Conservation (phyloP, 2,888 invertebrate species). For the Drosophila kokeensis region DNA sequence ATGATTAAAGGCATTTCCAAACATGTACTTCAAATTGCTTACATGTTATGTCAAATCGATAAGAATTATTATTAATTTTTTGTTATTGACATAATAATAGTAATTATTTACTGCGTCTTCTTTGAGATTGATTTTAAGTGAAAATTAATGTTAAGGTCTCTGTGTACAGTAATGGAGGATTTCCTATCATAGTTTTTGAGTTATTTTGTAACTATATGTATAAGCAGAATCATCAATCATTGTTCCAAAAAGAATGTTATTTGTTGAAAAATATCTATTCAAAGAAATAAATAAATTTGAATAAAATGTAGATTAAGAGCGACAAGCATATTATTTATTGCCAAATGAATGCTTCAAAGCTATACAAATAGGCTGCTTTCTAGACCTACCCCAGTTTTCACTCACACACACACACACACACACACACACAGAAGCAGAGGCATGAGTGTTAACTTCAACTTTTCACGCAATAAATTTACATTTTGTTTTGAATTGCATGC, state of each 20-base stretch:
- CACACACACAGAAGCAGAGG: not conserved
- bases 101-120: not conserved
- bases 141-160: not conserved
- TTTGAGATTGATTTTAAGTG: not conserved
- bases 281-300: not conserved
- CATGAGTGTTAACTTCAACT: constrained; percentile 34
- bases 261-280: not conserved
- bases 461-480: constrained; percentile 40
- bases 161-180: not conserved
- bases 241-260: not conserved
- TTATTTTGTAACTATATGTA: not conserved
- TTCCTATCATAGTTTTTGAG: not conserved
- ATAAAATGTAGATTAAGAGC: not conserved
- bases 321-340: constrained; percentile 1
- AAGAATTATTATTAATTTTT: not conserved
- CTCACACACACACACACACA: constrained; percentile 10
- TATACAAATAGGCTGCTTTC: not conserved
- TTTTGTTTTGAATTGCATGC: constrained; percentile 41
- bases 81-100: not conserved
- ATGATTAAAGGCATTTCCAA: not conserved
- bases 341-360: constrained; percentile 1
- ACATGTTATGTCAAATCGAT: not conserved
- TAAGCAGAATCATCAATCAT: not conserved
- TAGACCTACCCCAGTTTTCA: constrained; percentile 31
- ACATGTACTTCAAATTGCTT: not conserved